Base-by-base conservation (phyloP, 2,797 vertebrate genomes). In the Ctenosaura bakeri region DNA sequence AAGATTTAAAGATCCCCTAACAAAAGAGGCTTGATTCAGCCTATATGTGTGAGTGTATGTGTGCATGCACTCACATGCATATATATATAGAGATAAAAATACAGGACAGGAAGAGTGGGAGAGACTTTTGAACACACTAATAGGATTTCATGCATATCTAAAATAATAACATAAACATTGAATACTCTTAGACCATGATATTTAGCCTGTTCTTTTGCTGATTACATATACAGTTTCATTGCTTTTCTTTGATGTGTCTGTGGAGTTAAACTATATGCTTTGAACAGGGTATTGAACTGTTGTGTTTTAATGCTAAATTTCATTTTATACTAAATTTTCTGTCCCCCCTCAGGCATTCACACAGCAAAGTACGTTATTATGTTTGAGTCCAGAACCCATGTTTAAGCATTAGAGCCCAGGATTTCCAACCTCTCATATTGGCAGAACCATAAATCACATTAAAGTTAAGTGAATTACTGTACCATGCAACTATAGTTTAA, bases 391-490 rank as follows among this genome's bases (percentile, higher is more conserved):
- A 96, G 97, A 94, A 95, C 95, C 97, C 95, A 96, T 96, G 96
- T 96, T 95, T 96, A 97, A 95, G 96, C 93, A 95, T 95, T 89
- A 93, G 95, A 95, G 93, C 95, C 96, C 96, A 95, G 95, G 94
- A 95, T 97, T 97, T 97, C 97, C 94, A 97, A 97, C 97, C 97
- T 97, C 97, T 97, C 94, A 96, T 97, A 98, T 97, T 98, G 98
- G 98, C 98, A 98, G 97, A 98, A 97, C 97, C 98, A 98, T 98
- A 98, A 98, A 98, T 98, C 98, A 98, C 95, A 96, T 97, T 97
- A 97, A 97, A 98, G 97, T 98, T 98, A 98, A 98, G 98, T 98
- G 98, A 98, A 98, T 98, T 98, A 98, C 98, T 98, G 98, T 98
- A 98, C 97, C 97, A 97, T 97, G 95, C 97, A 97, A 96, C 96